Percentiles rank a stretch among this genome's conserved stretches.
phyloP scores from a whole-genome alignment of 2,113 vertebrate genomes.

The Myotis yumanensis region DNA sequence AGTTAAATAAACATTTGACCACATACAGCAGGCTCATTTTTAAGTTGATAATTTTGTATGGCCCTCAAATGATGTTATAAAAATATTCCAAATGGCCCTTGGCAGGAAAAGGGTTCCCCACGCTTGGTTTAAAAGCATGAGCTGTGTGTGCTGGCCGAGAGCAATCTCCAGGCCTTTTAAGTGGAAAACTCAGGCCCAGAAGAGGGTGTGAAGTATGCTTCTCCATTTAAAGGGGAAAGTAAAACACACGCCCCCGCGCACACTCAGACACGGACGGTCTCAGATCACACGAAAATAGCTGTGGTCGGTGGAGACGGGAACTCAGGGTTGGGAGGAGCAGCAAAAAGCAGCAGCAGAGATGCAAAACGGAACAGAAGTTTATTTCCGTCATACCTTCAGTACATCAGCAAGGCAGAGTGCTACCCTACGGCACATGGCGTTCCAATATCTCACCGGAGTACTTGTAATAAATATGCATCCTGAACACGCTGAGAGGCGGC shows the following conservation, averaged over 20 bases:
- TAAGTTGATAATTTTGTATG: too few relatives aligned
- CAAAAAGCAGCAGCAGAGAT: constrained; percentile 21
- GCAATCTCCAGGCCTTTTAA: neutral
- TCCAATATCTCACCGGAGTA: constrained; percentile 86
- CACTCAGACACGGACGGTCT: neutral
- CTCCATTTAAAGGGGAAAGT: neutral
- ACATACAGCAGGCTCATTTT: too few relatives aligned
- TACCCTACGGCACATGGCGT: constrained; percentile 84
- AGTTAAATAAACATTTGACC: too few relatives aligned
- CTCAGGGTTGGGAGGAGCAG: neutral
- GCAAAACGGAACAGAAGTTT: constrained; percentile 82
- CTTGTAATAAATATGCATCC: constrained; percentile 87
- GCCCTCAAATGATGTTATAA: too few relatives aligned
- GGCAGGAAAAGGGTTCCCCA: too few relatives aligned
- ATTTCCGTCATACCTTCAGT: constrained; percentile 84
- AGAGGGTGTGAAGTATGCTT: neutral
- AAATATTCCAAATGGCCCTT: too few relatives aligned
- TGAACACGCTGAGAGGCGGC: constrained; percentile 83
- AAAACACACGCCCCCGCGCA: neutral
- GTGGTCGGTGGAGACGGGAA: neutral
- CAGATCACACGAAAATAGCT: neutral
- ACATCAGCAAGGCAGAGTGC: constrained; percentile 85
- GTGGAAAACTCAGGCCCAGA: neutral
- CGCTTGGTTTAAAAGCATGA: neutral
- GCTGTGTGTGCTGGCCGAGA: neutral